Percentiles rank a stretch among this genome's conserved stretches.
Evolutionary conservation across 2,797 vertebrate genomes (phyloP).

Genomic region (Lateolabrax maculatus): DNA sequence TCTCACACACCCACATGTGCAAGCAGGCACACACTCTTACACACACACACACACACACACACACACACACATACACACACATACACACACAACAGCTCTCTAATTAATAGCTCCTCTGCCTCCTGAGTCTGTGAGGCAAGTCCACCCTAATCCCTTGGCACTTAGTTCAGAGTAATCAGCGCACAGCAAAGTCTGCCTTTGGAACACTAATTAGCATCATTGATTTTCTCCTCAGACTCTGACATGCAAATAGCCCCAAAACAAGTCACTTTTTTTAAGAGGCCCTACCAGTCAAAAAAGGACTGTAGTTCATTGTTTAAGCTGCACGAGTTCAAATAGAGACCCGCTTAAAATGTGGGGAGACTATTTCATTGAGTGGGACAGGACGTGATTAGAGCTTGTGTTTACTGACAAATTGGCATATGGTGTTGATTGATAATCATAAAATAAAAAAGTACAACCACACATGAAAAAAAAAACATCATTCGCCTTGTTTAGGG

Average conservation of each 20-base stretch:
- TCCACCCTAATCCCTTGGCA: slow-evolving; percentile 83
- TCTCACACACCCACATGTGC: slow-evolving; percentile 59
- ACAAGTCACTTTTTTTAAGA: slow-evolving; percentile 63
- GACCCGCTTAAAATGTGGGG: slow-evolving; percentile 27
- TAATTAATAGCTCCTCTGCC: slow-evolving; percentile 83
- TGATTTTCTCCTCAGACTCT: slow-evolving; percentile 78
- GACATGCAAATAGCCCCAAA: slow-evolving; percentile 79
- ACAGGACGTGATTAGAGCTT: slow-evolving; percentile 46
- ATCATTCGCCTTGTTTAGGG: slow-evolving; percentile 40
- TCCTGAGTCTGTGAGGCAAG: slow-evolving; percentile 80
- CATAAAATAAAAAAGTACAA: slow-evolving; percentile 16
- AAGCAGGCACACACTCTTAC: slow-evolving; percentile 19
- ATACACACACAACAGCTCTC: slow-evolving; percentile 44
- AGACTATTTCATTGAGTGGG: slow-evolving; percentile 34
- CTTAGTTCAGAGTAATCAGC: slow-evolving; percentile 81
- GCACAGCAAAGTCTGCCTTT: slow-evolving; percentile 78
- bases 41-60: slow-evolving; percentile 30
- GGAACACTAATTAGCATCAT: slow-evolving; percentile 84
- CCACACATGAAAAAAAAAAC: slow-evolving; percentile 23
- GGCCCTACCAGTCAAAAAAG: slow-evolving; percentile 36
- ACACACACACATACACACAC: slow-evolving; percentile 23
- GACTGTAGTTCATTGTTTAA: slow-evolving; percentile 49
- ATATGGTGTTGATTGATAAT: slow-evolving; percentile 58
- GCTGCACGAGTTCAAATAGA: slow-evolving; percentile 29
- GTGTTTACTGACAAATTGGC: slow-evolving; percentile 49